Evolutionary conservation across 1,140 invertebrate genomes (phyloP), one percentile per base, ranked within the genome.

Genomic region (Nebria ingens): DNA sequence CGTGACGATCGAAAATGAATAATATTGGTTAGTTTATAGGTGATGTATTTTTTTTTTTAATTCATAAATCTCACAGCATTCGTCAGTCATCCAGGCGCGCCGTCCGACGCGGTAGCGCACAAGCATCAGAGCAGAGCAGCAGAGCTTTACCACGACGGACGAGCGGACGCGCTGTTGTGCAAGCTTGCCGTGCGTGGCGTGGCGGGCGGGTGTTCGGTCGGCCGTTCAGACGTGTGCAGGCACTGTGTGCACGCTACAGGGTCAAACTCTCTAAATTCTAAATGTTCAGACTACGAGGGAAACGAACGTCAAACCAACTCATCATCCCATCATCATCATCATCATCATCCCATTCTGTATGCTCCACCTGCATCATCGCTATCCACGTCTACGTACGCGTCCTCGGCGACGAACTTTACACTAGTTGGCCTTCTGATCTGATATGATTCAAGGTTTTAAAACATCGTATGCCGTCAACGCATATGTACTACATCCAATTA

Each of bases 271-370:
- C 19, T 22, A 51, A 51, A 22, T 15, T 51, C 3, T 4, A 51
- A 51, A 19, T 49, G 15, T 6, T 51, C 21, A 22, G 21, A 17
- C 40, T 45, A 45, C 15, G 3, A 45, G 40, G 40, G 15, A 12
- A 45, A n/a, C n/a, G n/a, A 45, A 45, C 40, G 6, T 45, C 9
- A 45, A 45, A 45, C 40, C 40, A 45, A 45, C 40, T 45, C 40
- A 45, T 45, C 40, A n/a, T n/a, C n/a, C n/a, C n/a, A n/a, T 59
- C 59, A 56, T 57, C 49, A 62, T 29, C 54, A 50, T 45, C 49
- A n/a, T 21, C 49, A 58, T 29, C 22, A 60, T 60, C 55, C 59
- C 65, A 69, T 69, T 67, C 61, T 68, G 66, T 69, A 69, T 67
- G 66, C 66, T 68, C 58, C 40, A 45, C 40, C 40, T 45, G 9